Base-by-base conservation (phyloP, 2,113 vertebrate species). In the Thunnus maccoyii region DNA sequence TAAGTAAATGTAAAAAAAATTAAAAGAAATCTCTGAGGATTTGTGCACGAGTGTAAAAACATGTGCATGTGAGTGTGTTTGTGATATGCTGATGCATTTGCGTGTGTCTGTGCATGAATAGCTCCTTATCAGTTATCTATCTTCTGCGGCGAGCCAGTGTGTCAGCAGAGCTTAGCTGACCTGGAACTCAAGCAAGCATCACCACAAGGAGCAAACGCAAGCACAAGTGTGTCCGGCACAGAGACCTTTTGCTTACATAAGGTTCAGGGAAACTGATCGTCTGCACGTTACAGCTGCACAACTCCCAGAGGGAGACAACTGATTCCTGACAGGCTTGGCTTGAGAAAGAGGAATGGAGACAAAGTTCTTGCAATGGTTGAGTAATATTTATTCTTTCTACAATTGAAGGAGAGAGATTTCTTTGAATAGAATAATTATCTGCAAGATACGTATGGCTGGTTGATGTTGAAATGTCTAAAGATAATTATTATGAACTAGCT, bases 191-290 rank as follows among this genome's bases (percentile, higher is more conserved):
- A 2, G 20, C 41, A 68, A 55, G 57, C 51, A 74, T 76, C 72
- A 61, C 32, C 44, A 54, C 54, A 57, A 64, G 67, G 47, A 77
- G 70, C 64, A 52, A 83, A 91, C 20, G 36, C 76, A 72, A 72
- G 78, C 78, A 80, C 12, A 72, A 51, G 25, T 32, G 2, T 55
- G 61, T 32, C 64, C 52, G 41, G 36, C 54, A 80, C 64, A 18
- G 10, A 81, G 58, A 77, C 46, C 44, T 36, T 65, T 36, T 25
- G 48, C 71, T 86, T 82, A 87, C 36, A 46, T 80, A 86, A 82
- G 51, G 17, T 66, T 58, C 32, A 60, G 50, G 20, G 32, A 84
- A 84, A 46, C 25, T n/a, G 27, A 82, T 71, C 25, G 57, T 32
- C 27, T 30, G 58, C 44, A 27, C 0, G 18, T 63, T 41, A 14